phyloP scores from a whole-genome alignment of 2,113 vertebrate species.

The Trachemys scripta region DNA sequence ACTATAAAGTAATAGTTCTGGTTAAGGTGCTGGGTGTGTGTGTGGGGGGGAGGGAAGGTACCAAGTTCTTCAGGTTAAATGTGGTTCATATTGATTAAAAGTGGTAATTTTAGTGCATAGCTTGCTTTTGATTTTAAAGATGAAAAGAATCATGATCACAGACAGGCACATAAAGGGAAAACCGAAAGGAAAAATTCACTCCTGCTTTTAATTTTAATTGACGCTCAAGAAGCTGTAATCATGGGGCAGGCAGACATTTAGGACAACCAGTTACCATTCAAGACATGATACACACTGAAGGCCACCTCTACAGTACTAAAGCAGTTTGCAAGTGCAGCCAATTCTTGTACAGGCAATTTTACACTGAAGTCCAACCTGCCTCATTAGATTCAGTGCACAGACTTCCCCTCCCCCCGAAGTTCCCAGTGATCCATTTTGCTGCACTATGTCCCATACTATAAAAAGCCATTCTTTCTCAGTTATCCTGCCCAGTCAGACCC shows the following conservation, averaged over 20 bases:
- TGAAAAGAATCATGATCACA: slow-evolving; percentile 41
- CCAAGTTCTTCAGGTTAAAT: slow-evolving; percentile 9
- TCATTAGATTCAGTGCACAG: not conserved
- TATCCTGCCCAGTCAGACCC: not conserved
- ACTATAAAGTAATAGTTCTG: not conserved
- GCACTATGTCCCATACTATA: not conserved
- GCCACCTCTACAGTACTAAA: not conserved
- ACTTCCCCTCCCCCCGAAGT: not conserved
- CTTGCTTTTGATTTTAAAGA: slow-evolving; percentile 51
- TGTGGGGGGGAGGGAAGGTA: not conserved
- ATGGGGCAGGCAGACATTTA: slow-evolving; percentile 27
- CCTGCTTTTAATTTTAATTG: slow-evolving; percentile 56
- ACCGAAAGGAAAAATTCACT: slow-evolving; percentile 63
- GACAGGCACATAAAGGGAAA: not conserved
- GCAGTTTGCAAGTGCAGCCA: fast-evolving
- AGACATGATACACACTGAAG: not conserved
- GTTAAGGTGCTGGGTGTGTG: not conserved
- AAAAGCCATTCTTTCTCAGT: not conserved
- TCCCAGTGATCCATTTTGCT: not conserved
- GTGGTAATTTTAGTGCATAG: slow-evolving; percentile 27
- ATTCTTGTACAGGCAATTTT: fast-evolving
- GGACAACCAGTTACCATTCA: slow-evolving; percentile 27
- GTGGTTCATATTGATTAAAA: slow-evolving; percentile 36
- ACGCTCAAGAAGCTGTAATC: slow-evolving; percentile 50
- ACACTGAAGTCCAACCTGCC: fast-evolving